A percentile compares a stretch with the other conserved stretches of the same genome.
These are phyloP conservation scores for Philotrypesis tridentata DNA, from an alignment of 1,140 invertebrate genomes.

Conservation along the genomic window DNA sequence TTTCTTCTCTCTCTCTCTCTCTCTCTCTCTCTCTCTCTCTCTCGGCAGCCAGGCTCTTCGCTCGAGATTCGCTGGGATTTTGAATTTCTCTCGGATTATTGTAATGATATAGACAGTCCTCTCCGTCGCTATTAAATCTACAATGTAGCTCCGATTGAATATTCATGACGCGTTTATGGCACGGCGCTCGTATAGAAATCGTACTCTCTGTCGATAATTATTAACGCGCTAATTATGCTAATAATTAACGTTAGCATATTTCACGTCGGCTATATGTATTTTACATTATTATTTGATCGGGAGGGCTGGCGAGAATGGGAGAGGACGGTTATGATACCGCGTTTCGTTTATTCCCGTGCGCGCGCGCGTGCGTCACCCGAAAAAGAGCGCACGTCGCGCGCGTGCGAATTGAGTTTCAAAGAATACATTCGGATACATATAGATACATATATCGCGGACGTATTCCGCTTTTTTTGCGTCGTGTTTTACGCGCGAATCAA, in stretches of 20 bases:
- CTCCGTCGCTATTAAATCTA: constrained; percentile 6
- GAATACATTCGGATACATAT: too few species aligned
- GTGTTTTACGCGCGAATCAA: too few species aligned
- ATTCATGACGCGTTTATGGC: not conserved
- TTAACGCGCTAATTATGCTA: constrained; percentile 10
- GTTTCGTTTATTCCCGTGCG: too few species aligned
- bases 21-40: too few species aligned
- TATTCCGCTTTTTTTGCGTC: too few species aligned
- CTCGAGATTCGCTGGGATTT: not conserved
- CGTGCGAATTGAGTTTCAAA: too few species aligned
- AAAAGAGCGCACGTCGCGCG: too few species aligned
- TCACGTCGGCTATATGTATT: not conserved
- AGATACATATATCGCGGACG: too few species aligned
- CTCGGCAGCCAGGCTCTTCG: too few species aligned
- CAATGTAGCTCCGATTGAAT: constrained; percentile 13
- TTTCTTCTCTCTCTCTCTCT: not conserved
- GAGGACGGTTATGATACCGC: too few species aligned
- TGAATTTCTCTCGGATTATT: not conserved
- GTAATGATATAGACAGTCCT: not conserved
- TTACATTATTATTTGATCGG: constrained; percentile 15
- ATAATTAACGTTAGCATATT: constrained; percentile 24
- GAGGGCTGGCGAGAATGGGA: too few species aligned
- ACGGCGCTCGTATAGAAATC: not conserved
- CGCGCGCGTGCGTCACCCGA: too few species aligned
- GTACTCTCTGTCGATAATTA: not conserved